These are phyloP conservation scores for Julus scanicus DNA, from an alignment of 2,888 invertebrate genomes.

Conservation along the genomic window DNA sequence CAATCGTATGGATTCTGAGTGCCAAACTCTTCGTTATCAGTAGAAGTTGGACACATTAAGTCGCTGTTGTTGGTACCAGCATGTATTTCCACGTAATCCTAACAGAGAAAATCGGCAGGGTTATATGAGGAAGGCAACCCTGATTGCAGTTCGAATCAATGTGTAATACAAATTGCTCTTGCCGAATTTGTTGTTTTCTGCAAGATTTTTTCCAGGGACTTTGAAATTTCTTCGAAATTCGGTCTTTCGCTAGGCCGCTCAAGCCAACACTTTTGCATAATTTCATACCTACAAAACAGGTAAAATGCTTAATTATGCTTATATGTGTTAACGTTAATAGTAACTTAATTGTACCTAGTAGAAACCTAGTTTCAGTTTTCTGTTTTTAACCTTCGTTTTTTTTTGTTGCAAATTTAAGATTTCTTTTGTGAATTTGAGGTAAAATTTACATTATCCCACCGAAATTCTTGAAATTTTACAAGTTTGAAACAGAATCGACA, in stretches of 20 bases:
- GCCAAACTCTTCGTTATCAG: not conserved
- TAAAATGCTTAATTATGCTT: not conserved
- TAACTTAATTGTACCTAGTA: too few relatives aligned
- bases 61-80: not conserved
- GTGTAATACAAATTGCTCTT: not conserved
- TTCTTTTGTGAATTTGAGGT: too few relatives aligned
- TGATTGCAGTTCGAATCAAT: not conserved
- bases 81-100: constrained; percentile 30
- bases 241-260: constrained; percentile 36
- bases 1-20: not conserved
- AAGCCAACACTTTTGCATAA: constrained; percentile 42
- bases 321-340: too few relatives aligned
- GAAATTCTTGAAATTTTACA: too few relatives aligned
- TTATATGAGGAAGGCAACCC: not conserved
- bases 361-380: too few relatives aligned
- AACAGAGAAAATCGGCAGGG: not conserved
- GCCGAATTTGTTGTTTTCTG: constrained; percentile 14
- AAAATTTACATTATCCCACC: too few relatives aligned
- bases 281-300: constrained; percentile 31
- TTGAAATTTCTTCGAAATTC: not conserved
- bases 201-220: not conserved
- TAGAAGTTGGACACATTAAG: not conserved
- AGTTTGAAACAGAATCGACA: too few relatives aligned
- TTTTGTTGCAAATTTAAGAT: too few relatives aligned
- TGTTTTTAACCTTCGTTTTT: too few relatives aligned